Evolutionary conservation across 2,888 invertebrate species (phyloP).

Genomic region (Drosophila longiperda): DNA sequence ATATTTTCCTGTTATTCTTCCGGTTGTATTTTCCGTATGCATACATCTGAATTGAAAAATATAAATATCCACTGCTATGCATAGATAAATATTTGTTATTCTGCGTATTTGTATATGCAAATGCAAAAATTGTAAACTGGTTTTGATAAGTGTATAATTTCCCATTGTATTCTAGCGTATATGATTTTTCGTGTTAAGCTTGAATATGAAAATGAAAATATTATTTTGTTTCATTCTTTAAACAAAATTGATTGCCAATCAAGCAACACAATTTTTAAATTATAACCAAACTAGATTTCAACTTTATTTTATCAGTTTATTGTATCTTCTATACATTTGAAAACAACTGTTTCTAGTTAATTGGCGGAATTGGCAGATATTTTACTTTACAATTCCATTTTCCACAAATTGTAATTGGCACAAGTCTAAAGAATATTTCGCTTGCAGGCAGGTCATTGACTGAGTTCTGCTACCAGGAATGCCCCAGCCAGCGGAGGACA

Average conservation of each 20-base stretch:
- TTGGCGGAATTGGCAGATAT: background rate
- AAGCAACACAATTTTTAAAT: background rate
- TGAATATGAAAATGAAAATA: background rate
- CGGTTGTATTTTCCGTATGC: conserved; percentile 37
- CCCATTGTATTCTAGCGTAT: conserved; percentile 3
- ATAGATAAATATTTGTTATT: conserved; percentile 49
- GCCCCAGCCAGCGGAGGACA: background rate
- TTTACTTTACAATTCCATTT: background rate
- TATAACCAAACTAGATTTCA: background rate
- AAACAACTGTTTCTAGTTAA: background rate
- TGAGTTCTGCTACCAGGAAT: conserved; percentile 23
- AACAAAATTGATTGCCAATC: background rate
- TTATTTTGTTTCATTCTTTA: background rate
- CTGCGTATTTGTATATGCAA: conserved; percentile 60
- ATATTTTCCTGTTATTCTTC: conserved; percentile 46
- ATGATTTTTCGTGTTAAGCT: conserved; percentile 4
- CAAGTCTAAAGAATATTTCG: conserved; percentile 1
- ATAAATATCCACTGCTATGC: conserved; percentile 20
- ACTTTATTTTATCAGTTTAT: too few relatives aligned
- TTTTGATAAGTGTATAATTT: conserved; percentile 29
- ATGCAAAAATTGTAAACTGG: conserved; percentile 34
- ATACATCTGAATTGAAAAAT: conserved; percentile 38
- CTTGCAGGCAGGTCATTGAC: conserved; percentile 38
- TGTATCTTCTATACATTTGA: background rate
- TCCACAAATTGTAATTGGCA: background rate